phyloP scores from a whole-genome alignment of 1,140 invertebrate species.

The Ridgeia piscesae region DNA sequence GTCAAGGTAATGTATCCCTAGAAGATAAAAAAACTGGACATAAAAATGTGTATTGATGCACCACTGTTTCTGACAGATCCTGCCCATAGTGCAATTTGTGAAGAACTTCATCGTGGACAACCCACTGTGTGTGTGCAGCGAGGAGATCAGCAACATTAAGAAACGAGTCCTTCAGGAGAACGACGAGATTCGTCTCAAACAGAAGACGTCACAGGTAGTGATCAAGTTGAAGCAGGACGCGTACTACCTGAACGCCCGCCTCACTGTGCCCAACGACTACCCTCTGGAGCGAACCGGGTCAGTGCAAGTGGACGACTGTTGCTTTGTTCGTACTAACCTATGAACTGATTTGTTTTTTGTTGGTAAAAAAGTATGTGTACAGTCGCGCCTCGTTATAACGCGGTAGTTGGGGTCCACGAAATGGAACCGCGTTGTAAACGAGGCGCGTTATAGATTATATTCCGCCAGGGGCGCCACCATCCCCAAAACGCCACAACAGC shows the following conservation, averaged over 20 bases:
- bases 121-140: conserved; percentile 72
- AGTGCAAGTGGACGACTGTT: conserved; percentile 36
- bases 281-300: conserved; percentile 65
- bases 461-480: too few relatives aligned
- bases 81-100: conserved; percentile 66
- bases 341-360: neutral
- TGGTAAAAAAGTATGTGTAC: too few relatives aligned
- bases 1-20: neutral
- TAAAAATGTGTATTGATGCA: neutral
- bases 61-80: conserved; percentile 53
- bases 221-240: conserved; percentile 64
- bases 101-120: conserved; percentile 72
- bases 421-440: too few relatives aligned
- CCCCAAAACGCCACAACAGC: too few relatives aligned
- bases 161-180: conserved; percentile 50
- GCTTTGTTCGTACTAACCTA: neutral
- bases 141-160: conserved; percentile 71
- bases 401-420: too few relatives aligned
- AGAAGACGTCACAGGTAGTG: conserved; percentile 67
- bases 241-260: conserved; percentile 66
- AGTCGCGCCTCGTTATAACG: too few relatives aligned
- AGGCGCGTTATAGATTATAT: too few relatives aligned
- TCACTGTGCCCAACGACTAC: conserved; percentile 70
- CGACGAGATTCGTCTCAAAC: conserved; percentile 70
- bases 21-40: neutral